These are phyloP conservation scores for Syrmaticus mikado DNA, from an alignment of 2,113 vertebrate species.

Conservation along the genomic window DNA sequence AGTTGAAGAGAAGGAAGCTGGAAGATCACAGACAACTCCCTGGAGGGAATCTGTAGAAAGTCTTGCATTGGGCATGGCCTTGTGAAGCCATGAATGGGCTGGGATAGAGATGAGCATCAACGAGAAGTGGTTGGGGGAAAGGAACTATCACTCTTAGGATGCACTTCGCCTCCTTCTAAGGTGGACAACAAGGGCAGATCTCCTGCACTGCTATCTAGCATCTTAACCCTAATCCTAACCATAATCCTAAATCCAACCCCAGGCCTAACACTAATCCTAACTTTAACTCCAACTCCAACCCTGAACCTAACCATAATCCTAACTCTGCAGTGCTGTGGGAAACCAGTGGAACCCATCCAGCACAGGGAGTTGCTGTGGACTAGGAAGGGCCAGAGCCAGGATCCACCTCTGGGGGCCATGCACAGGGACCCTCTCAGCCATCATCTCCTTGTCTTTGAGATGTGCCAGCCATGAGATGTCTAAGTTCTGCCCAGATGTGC, in stretches of 20 bases:
- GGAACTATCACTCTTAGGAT: neutral
- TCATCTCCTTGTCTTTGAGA: neutral
- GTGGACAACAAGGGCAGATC: neutral
- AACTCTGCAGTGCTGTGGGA: neutral
- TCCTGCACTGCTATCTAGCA: neutral
- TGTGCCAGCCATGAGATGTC: neutral
- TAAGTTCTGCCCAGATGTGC: neutral
- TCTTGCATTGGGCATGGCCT: neutral
- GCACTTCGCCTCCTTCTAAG: neutral
- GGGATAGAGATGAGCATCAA: neutral
- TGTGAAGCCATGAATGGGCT: neutral
- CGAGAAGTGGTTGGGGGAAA: neutral
- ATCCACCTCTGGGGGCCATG: neutral
- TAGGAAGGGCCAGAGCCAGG: neutral
- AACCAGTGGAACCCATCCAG: neutral
- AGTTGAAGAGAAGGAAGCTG: neutral
- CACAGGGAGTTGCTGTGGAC: accelerated
- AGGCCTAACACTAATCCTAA: no score
- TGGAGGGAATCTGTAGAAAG: neutral
- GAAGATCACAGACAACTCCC: neutral
- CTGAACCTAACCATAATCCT: no score
- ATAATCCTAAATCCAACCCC: no score
- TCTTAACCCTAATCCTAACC: no score
- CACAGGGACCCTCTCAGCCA: neutral
- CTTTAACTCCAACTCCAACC: no score